These are phyloP conservation scores for Otolemur crassicaudatus DNA, from an alignment of 2,797 vertebrate genomes.

Conservation along the genomic window DNA sequence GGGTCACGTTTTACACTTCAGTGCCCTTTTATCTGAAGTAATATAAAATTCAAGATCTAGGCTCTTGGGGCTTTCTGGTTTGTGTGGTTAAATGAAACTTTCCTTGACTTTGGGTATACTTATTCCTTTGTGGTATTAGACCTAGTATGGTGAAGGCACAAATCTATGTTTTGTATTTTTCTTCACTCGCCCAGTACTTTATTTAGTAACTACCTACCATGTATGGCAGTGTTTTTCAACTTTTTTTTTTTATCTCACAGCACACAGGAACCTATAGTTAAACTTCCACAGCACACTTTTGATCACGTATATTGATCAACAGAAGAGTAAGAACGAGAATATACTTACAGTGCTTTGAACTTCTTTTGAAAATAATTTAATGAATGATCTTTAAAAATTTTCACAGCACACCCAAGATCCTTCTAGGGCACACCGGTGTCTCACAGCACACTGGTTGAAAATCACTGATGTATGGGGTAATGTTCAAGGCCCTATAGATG, in stretches of 20 bases:
- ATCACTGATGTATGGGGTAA: not conserved
- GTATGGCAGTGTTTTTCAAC: no score
- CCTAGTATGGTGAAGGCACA: not conserved
- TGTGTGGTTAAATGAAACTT: constrained; percentile 24
- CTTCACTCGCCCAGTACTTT: not conserved
- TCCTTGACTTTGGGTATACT: constrained; percentile 4
- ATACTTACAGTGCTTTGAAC: no score
- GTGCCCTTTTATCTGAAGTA: not conserved
- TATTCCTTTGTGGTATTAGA: constrained; percentile 37
- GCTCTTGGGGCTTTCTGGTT: not conserved
- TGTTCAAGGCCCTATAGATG: not conserved
- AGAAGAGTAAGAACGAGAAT: no score
- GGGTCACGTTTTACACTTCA: constrained; percentile 1
- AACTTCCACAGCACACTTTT: no score
- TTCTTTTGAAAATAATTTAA: no score
- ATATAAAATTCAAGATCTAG: constrained; percentile 39
- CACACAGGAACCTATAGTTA: no score
- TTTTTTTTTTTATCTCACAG: no score
- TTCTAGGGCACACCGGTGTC: no score
- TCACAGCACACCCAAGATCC: no score
- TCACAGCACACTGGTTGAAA: no score
- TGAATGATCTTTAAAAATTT: no score
- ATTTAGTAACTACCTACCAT: not conserved
- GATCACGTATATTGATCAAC: no score
- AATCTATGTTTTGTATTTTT: constrained; percentile 18